Base-by-base conservation (phyloP, 2,888 invertebrate genomes). In the Pterostichus madidus region DNA sequence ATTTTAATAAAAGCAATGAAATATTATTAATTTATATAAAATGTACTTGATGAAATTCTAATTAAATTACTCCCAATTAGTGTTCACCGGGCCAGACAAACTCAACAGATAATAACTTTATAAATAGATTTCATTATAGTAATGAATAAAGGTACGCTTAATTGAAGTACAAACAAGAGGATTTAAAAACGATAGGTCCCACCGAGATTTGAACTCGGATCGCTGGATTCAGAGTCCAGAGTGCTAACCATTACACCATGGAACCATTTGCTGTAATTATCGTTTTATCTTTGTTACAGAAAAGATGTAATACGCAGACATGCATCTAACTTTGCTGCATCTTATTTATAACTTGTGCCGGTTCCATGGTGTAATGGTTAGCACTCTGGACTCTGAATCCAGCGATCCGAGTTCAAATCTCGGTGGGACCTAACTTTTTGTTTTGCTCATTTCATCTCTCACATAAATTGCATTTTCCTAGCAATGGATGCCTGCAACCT, bases 301-400 rank as follows among this genome's bases (percentile, higher is more conserved):
- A 39, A 39, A 39, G 2, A 7, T 39, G 39, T 39, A 39, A 6
- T 7, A 39, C 6, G 35, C 35, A 35, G 35, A 35, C 7, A 39
- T 39, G 59, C 53, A 17, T 17, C 31, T 59, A 31, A 59, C 24
- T 59, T 59, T 7, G 11, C 31, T 2, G 7, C 59, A 24, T 59
- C 31, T 31, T 32, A 44, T 44, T 39, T 35, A 39, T 32, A 35
- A 44, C 13, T 8, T 68, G 32, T 44, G 31, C n/a, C 85, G 93
- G 93, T 93, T 91, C 93, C 93, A 93, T 93, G 93, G 93, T 93
- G 93, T 94, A 94, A 94, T 92, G 94, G 94, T 94, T 93, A 94
- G 94, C 94, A 94, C 94, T 94, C 93, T 94, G 94, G 94, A 94
- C 94, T 94, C 92, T 94, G n/a, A n/a, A n/a, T n/a, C n/a, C n/a